These are phyloP conservation scores for Rhinella marina DNA, from an alignment of 2,797 vertebrate species.

Conservation along the genomic window DNA sequence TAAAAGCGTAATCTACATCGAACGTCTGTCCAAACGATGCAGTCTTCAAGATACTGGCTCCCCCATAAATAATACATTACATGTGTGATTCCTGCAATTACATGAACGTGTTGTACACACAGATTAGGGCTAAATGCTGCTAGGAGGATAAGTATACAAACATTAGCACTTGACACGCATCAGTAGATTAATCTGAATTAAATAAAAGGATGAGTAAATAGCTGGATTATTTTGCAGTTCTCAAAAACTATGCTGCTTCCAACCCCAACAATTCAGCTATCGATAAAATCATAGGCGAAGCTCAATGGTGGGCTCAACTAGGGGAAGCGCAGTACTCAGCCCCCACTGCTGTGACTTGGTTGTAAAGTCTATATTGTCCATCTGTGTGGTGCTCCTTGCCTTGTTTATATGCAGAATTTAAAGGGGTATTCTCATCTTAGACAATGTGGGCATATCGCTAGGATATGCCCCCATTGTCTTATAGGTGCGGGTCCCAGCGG, in stretches of 20 bases:
- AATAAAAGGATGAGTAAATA: slow-evolving; percentile 22
- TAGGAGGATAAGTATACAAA: slow-evolving; percentile 36
- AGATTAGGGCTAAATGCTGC: slow-evolving; percentile 38
- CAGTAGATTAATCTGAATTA: slow-evolving; percentile 40
- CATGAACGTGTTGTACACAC: slow-evolving; percentile 31
- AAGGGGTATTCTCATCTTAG: no score
- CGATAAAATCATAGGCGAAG: neutral
- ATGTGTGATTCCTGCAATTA: slow-evolving; percentile 30
- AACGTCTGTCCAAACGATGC: neutral
- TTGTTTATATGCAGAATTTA: slow-evolving; percentile 18
- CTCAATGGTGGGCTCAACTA: slow-evolving; percentile 47
- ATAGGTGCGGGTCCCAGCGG: no score
- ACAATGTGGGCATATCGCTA: no score
- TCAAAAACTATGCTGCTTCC: neutral
- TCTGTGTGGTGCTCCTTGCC: slow-evolving; percentile 24
- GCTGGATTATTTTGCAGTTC: slow-evolving; percentile 23
- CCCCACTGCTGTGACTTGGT: neutral
- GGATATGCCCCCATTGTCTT: no score
- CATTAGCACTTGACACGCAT: slow-evolving; percentile 42
- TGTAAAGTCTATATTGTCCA: slow-evolving; percentile 17
- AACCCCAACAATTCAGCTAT: neutral
- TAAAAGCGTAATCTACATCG: neutral
- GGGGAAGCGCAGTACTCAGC: neutral
- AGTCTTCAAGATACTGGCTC: neutral
- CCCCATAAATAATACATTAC: slow-evolving; percentile 20